Evolutionary conservation across 2,113 vertebrate genomes (phyloP).

Genomic region (Ifrita kowaldi): DNA sequence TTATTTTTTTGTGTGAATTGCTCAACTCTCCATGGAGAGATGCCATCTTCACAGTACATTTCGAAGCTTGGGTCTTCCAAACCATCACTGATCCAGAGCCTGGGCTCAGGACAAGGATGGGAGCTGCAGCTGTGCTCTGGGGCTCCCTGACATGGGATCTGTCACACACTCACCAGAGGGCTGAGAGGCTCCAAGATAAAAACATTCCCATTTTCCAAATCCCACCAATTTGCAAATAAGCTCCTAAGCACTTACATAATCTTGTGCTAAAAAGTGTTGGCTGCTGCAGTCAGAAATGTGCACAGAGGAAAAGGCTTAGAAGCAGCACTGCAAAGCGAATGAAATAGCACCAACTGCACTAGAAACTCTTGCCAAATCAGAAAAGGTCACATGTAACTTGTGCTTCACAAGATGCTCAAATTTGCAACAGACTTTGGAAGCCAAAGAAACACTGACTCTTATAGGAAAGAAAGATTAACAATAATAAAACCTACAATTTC

Average conservation of each 20-base stretch:
- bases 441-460: not conserved
- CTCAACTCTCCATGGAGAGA: not conserved
- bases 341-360: slow-evolving; percentile 14
- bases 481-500: not conserved
- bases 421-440: not conserved
- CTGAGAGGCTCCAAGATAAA: not conserved
- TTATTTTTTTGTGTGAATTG: not conserved
- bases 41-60: not conserved
- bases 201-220: not conserved
- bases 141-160: not conserved
- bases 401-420: not conserved
- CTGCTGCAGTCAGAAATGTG: slow-evolving; percentile 19
- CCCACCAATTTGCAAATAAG: not conserved
- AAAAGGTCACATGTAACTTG: not conserved
- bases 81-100: not conserved
- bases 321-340: not conserved
- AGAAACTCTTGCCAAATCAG: not conserved
- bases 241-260: slow-evolving; percentile 42
- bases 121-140: not conserved
- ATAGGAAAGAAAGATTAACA: not conserved
- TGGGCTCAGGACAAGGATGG: not conserved
- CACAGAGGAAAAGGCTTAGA: not conserved
- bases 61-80: not conserved
- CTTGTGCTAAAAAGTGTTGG: slow-evolving; percentile 35
- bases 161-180: not conserved